Percentiles rank a stretch among this genome's conserved stretches.
Evolutionary conservation across 2,888 invertebrate genomes (phyloP).

Genomic region (Didymodactylos carnosus): DNA sequence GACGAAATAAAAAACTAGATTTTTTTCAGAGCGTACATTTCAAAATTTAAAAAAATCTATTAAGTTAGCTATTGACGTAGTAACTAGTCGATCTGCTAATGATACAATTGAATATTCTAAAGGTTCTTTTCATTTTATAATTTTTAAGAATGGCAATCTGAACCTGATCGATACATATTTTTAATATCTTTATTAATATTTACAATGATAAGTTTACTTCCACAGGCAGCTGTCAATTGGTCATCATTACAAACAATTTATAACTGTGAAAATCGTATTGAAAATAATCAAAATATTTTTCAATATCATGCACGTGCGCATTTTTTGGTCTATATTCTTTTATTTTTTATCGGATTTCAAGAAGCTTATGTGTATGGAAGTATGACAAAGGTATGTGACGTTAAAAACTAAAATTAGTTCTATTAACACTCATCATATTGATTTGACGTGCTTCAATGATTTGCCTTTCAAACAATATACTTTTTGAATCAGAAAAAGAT

Average conservation of each 20-base stretch:
- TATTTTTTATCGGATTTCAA: neutral
- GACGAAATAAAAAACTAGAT: no score
- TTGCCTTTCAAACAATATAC: no score
- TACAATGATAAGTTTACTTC: neutral
- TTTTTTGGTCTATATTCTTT: neutral
- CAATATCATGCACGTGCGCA: neutral
- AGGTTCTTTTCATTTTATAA: no score
- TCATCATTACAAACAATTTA: neutral
- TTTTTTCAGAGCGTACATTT: no score
- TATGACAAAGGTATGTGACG: neutral
- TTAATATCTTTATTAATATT: neutral
- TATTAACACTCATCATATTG: neutral
- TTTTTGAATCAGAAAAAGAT: no score
- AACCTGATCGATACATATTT: neutral
- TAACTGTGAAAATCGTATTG: neutral
- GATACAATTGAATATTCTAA: no score
- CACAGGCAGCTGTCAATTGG: neutral
- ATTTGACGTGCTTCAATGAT: no score
- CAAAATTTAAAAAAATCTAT: no score
- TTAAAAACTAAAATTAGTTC: neutral
- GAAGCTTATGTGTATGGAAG: neutral
- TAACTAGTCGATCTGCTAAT: no score
- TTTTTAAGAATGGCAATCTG: neutral
- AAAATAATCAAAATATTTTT: neutral
- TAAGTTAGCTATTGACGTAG: no score